Conservation (phyloP, 2,888 invertebrate species). For the Leptura quadrifasciata region DNA sequence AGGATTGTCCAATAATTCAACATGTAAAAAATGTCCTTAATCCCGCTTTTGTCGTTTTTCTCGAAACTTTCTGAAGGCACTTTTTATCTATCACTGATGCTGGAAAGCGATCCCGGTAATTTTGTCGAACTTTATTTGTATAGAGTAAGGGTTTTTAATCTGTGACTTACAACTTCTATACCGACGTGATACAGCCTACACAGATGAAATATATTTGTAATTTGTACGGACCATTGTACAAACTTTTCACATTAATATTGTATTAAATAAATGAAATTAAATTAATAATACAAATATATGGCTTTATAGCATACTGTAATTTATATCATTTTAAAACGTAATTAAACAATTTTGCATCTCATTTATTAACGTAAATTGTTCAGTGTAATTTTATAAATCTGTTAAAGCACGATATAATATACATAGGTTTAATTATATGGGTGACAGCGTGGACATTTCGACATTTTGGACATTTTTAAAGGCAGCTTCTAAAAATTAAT, state of each 20-base stretch:
- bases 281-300: neutral
- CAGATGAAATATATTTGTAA: slow-evolving; percentile 2
- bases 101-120: slow-evolving; percentile 13
- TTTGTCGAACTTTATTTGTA: slow-evolving; percentile 26
- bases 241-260: slow-evolving; percentile 7
- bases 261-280: neutral
- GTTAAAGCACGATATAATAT: too few relatives aligned
- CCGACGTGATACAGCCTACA: neutral
- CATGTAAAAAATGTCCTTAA: slow-evolving; percentile 23
- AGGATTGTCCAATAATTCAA: slow-evolving; percentile 30
- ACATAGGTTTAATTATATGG: too few relatives aligned
- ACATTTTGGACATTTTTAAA: too few relatives aligned
- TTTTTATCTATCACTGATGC: slow-evolving; percentile 26
- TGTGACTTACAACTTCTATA: slow-evolving; percentile 5
- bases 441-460: too few relatives aligned
- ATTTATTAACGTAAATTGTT: neutral
- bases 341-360: neutral
- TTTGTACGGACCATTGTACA: neutral
- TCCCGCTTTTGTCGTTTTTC: slow-evolving; percentile 24
- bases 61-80: slow-evolving; percentile 22
- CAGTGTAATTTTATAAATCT: too few relatives aligned
- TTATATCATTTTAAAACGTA: neutral
- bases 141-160: slow-evolving; percentile 17
- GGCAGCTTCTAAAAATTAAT: too few relatives aligned
- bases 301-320: neutral